Conservation (phyloP, 2,888 invertebrate genomes). For the Drosophila pseudotalamancana region DNA sequence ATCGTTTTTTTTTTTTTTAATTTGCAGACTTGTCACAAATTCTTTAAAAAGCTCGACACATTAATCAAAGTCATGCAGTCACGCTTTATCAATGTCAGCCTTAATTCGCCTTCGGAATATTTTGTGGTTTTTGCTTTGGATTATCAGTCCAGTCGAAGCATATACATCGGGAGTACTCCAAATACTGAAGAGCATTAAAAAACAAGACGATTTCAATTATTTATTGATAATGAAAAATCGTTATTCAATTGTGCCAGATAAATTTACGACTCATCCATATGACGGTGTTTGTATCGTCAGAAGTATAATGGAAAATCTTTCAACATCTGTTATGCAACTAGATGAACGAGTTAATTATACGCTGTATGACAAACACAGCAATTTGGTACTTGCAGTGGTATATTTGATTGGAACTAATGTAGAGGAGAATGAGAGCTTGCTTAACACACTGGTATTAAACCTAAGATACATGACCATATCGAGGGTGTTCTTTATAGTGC, state of each 20-base stretch:
- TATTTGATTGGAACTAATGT: conserved; percentile 42
- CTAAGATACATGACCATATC: conserved; percentile 68
- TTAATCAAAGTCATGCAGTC: conserved; percentile 47
- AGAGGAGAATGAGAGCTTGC: conserved; percentile 42
- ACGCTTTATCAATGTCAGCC: conserved; percentile 16
- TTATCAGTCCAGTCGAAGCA: conserved; percentile 1
- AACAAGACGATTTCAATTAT: conserved; percentile 41
- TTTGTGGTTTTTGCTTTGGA: conserved; percentile 17
- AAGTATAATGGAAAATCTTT: conserved; percentile 46
- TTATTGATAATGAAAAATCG: conserved; percentile 54
- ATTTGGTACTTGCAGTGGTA: conserved; percentile 60
- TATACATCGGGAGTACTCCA: conserved; percentile 26
- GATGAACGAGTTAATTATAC: conserved; percentile 61
- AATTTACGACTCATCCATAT: not conserved
- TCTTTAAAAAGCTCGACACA: conserved; percentile 56
- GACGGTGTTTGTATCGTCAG: conserved; percentile 22
- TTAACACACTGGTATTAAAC: conserved; percentile 57
- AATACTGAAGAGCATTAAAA: conserved; percentile 38
- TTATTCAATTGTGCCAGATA: conserved; percentile 17
- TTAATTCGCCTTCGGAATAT: conserved; percentile 40
- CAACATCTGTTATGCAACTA: conserved; percentile 63
- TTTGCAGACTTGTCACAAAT: conserved; percentile 35
- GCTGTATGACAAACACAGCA: conserved; percentile 51
- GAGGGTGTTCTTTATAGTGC: conserved; percentile 69
- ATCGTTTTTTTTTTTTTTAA: conserved; percentile 16